Evolutionary conservation across 1,140 invertebrate genomes (phyloP), one percentile per base, ranked within the genome.

Genomic region (Megalonaias nervosa): DNA sequence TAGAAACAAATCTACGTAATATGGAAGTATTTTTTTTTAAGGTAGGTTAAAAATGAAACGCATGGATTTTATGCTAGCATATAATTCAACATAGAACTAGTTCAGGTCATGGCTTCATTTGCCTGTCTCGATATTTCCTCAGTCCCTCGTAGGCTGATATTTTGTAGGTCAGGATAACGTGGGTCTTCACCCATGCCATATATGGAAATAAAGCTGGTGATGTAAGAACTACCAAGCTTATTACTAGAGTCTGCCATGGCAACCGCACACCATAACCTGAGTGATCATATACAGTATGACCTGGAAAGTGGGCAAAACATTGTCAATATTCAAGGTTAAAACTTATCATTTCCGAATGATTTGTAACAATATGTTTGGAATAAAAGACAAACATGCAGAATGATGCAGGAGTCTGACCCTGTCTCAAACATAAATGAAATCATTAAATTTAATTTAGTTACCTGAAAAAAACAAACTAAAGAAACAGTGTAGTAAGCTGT

Each of bases 131-230:
- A 48, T 67, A 67, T 61, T 61, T 72, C 16, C 79, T 55, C 38
- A 80, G 71, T 58, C 75, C 76, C 23, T 81, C 67, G 60, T 84
- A 84, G 16, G 81, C 69, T 13, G 74, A 67, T 16, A 31, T 73
- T 68, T 68, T 73, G 59, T 1, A 84, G 71, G 31, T 60, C 60
- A n/a, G 73, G 2, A 67, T 71, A 71, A 65, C 80, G 11, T 17
- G 67, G 75, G 55, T 77, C 69, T 13, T 71, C 69, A 55, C 58
- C 69, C 1, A 71, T 55, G 26, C 75, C 75, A 55, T 77, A 21
- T 17, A 77, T 77, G 5, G 68, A 60, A 15, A 77, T 23, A 61
- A 67, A 69, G 21, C 71, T 77, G 6, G 75, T 67, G 13, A 77
- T 0, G 55, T 77, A 77, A 11, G 61, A 16, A 16, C 71, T 71